A percentile compares a stretch with the other conserved stretches of the same genome.
These are phyloP conservation scores for Leptinotarsa haldemani DNA, from an alignment of 2,888 invertebrate species.

Conservation along the genomic window DNA sequence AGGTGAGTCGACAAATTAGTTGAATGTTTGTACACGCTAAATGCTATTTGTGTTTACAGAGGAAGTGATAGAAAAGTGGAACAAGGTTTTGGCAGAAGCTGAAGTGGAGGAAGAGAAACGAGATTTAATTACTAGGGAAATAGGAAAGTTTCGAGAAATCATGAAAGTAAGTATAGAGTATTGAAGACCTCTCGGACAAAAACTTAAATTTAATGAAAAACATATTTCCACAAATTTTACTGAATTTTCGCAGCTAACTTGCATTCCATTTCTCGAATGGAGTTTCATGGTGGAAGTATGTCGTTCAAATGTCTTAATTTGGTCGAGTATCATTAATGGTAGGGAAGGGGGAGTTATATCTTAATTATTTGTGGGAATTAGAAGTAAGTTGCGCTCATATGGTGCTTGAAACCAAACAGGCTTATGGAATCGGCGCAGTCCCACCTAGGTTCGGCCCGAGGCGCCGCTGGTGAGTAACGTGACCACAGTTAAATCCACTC, in stretches of 20 bases:
- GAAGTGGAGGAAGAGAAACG: constrained; percentile 97
- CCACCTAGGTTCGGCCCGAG: constrained; percentile 65
- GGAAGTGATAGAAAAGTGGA: constrained; percentile 75
- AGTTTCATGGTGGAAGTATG: constrained; percentile 32
- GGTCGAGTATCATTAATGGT: constrained; percentile 37
- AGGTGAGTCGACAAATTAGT: constrained; percentile 61
- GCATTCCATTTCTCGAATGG: neutral
- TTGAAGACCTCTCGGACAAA: constrained; percentile 16
- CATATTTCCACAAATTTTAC: constrained; percentile 26
- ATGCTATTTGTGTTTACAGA: constrained; percentile 65
- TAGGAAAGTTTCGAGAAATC: constrained; percentile 96
- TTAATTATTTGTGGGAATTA: constrained; percentile 52
- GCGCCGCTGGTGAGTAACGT: constrained; percentile 66
- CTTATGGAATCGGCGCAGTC: constrained; percentile 66
- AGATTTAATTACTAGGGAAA: constrained; percentile 95
- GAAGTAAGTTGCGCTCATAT: constrained; percentile 66
- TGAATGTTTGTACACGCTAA: neutral
- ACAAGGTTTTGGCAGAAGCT: constrained; percentile 81
- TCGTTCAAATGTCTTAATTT: constrained; percentile 33
- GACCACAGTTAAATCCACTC: constrained; percentile 37
- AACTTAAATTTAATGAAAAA: constrained; percentile 20
- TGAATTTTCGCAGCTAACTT: neutral
- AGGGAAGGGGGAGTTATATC: constrained; percentile 45
- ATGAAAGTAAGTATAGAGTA: constrained; percentile 84
- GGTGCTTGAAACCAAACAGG: constrained; percentile 67